Evolutionary conservation across 2,113 vertebrate species (phyloP), one percentile per base, ranked within the genome.

Genomic region (Cyprinodon brontotheroides): DNA sequence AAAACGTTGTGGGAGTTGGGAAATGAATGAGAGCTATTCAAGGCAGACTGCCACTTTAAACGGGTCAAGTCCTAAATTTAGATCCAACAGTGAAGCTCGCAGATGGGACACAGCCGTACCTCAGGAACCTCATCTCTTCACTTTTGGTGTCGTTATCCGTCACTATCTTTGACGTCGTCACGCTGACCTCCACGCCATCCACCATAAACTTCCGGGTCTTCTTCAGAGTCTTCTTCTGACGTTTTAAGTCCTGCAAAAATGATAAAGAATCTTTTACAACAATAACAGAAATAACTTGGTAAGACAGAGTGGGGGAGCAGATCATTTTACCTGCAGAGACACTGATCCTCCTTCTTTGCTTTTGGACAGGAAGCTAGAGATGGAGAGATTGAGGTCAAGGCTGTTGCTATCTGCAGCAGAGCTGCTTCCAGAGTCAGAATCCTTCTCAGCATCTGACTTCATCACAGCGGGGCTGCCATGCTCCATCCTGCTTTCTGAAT

Each of bases 151-250:
- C 97, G 82, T 96, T 98, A 70, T 99, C 98, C 0, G 96, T 97
- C 83, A 99, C 95, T 82, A 99, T 99, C 94, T 99, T 99, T 17
- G 97, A 99, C 0, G 98, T 99, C 0, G 98, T 99, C 78, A 99
- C 98, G 64, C 97, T 99, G 78, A 99, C 98, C 94, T 99, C 98
- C 79, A 99, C 97, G 22, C 98, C 98, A 82, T 99, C 98, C 76
- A 99, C 96, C 69, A 98, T 95, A 92, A 99, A 99, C 88, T 98
- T 99, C 1, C 98, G 95, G 9, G 98, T 99, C 92, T 99, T 99
- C 92, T 99, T 99, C 87, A 99, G 89, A 0, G 98, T 99, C 91
- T 99, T 99, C 90, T 98, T 99, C 89, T 99, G 97, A 69, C 96
- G 95, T 92, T 91, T 96, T 20, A 92, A 94, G 89, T 99, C 97